phyloP scores from a whole-genome alignment of 2,888 invertebrate genomes.

The Steinernema scapterisci region DNA sequence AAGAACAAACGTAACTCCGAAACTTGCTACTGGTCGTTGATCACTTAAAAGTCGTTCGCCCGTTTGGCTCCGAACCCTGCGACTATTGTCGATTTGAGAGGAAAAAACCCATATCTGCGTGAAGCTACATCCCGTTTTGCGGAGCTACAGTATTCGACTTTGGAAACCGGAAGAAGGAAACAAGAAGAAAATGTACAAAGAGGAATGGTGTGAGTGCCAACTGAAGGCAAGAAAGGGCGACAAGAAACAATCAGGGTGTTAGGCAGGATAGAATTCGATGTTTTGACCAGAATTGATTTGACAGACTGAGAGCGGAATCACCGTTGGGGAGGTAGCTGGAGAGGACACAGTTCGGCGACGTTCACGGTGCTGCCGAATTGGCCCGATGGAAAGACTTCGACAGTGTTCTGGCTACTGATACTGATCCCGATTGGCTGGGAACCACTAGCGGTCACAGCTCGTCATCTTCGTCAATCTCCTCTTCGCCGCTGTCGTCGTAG shows the following conservation, averaged over 20 bases:
- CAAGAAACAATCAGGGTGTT: not conserved
- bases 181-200: constrained; percentile 3
- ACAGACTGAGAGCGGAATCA: no score
- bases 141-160: not conserved
- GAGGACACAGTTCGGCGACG: no score
- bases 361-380: no score
- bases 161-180: not conserved
- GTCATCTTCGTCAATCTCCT: constrained; percentile 19
- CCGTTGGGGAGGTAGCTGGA: no score
- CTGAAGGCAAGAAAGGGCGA: constrained; percentile 1
- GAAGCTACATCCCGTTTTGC: constrained; percentile 18
- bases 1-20: not conserved
- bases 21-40: constrained; percentile 5
- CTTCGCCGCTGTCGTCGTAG: constrained; percentile 13
- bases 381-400: no score
- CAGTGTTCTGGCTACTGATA: no score
- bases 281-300: not conserved
- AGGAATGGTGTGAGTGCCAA: not conserved
- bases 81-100: not conserved
- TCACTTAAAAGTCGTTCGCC: not conserved
- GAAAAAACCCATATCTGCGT: not conserved
- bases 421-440: not conserved
- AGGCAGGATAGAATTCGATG: constrained; percentile 1
- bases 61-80: not conserved
- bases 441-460: not conserved